Percentiles rank a stretch among this genome's conserved stretches.
phyloP scores from a whole-genome alignment of 2,888 invertebrate species.

The Aradus depressus region DNA sequence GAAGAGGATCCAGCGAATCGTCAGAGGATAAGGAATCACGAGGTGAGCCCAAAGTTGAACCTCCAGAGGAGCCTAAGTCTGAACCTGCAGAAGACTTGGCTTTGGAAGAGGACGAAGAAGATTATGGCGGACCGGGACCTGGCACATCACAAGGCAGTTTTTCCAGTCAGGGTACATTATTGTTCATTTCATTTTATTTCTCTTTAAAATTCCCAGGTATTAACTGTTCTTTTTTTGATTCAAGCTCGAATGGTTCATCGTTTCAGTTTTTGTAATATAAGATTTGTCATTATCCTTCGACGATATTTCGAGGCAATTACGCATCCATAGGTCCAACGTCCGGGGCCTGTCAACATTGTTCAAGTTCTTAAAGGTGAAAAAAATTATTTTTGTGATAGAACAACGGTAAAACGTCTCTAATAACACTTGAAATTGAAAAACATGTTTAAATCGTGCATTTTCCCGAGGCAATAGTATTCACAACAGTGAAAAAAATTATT shows the following conservation, averaged over 20 bases:
- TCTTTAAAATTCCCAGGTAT: neutral
- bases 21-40: slow-evolving; percentile 6
- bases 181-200: neutral
- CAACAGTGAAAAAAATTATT: no score
- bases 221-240: neutral
- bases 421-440: no score
- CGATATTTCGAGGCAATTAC: no score
- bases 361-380: no score
- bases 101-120: slow-evolving; percentile 54
- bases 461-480: no score
- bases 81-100: slow-evolving; percentile 65
- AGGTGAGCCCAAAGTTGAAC: slow-evolving; percentile 56
- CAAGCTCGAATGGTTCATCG: neutral
- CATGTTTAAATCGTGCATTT: no score
- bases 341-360: no score
- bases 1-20: slow-evolving; percentile 8
- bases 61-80: slow-evolving; percentile 31
- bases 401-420: no score
- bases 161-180: slow-evolving; percentile 51
- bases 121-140: slow-evolving; percentile 52
- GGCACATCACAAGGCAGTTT: slow-evolving; percentile 47
- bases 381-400: no score
- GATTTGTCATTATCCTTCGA: no score
- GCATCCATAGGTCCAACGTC: no score
- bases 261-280: slow-evolving; percentile 1